Base-by-base conservation (phyloP, 2,888 invertebrate genomes). In the Coronaproctus castanopsis region DNA sequence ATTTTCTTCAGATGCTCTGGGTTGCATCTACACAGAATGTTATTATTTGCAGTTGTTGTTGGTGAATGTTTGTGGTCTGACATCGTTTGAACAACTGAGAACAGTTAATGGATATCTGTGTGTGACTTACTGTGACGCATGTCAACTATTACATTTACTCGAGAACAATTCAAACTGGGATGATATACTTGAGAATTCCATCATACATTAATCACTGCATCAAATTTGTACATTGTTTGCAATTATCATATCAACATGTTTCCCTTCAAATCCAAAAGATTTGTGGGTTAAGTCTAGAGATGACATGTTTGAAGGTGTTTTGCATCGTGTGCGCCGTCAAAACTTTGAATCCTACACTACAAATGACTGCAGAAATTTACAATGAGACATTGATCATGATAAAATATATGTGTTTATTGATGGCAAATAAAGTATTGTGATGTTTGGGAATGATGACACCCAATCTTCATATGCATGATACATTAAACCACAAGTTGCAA, bases 101-200 rank as follows among this genome's bases (percentile, higher is more conserved):
- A 71, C 64, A 19, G 65, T 69, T 10, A 63, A 70, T 57, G 67
- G 67, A 24, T 60, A 62, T 22, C 52, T 65, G 22, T 61, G 63
- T 61, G 53, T 50, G 54, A 69, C 69, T 20, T 72, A 66, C 60
- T 61, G 66, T 48, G 52, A 65, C 54, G 69, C 69, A 51, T 70
- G 70, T 62, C 59, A 66, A 57, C 60, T 58, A 10, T 57, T 64
- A 49, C 66, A 68, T 5, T 63, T 71, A 55, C 62, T 72, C 22
- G 68, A 71, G 64, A 64, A 70, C 61, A 68, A 70, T 61, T 59
- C 56, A 24, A 67, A 69, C 54, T 70, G 69, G 69, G 61, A 67
- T 59, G 20, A 19, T n/a, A 20, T 51, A 51, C 5, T 3, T 3
- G 2, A 18, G 57, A 65, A 66, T 59, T 65, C 65, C 21, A 63